phyloP scores from a whole-genome alignment of 2,113 vertebrate genomes.

The Cromileptes altivelis region DNA sequence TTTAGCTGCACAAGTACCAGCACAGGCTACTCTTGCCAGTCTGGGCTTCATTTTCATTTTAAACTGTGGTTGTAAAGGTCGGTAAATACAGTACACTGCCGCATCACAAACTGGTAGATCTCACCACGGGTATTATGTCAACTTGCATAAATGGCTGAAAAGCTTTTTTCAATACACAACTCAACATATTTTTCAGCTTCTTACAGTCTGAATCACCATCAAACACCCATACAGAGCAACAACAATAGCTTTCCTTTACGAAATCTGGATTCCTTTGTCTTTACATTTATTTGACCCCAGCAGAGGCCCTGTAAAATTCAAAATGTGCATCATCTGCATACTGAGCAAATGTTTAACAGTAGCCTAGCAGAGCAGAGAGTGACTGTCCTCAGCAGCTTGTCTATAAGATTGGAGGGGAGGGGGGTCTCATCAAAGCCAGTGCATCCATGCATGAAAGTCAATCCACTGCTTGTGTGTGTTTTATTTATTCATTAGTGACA shows the following conservation, averaged over 20 bases:
- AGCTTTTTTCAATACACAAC: neutral
- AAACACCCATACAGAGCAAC: neutral
- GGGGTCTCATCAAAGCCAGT: constrained; percentile 78
- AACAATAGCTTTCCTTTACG: neutral
- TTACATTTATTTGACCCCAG: constrained; percentile 42
- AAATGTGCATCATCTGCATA: constrained; percentile 62
- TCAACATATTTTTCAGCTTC: neutral
- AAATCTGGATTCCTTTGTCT: constrained; percentile 18
- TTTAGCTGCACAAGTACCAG: constrained; percentile 32
- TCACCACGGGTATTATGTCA: neutral
- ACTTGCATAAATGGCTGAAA: neutral
- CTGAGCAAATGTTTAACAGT: constrained; percentile 64
- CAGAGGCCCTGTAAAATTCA: constrained; percentile 30
- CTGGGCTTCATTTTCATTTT: constrained; percentile 6
- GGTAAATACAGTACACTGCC: neutral
- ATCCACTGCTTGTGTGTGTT: constrained; percentile 83
- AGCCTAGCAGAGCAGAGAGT: constrained; percentile 64
- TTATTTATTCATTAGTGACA: constrained; percentile 88
- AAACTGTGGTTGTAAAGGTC: constrained; percentile 24
- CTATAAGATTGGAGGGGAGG: constrained; percentile 53
- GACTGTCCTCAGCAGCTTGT: constrained; percentile 75
- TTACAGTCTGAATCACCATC: neutral
- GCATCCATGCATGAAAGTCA: constrained; percentile 85
- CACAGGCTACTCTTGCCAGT: constrained; percentile 14
- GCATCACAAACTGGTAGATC: neutral